phyloP scores from a whole-genome alignment of 2,113 vertebrate genomes.

The Dicaeum eximium region DNA sequence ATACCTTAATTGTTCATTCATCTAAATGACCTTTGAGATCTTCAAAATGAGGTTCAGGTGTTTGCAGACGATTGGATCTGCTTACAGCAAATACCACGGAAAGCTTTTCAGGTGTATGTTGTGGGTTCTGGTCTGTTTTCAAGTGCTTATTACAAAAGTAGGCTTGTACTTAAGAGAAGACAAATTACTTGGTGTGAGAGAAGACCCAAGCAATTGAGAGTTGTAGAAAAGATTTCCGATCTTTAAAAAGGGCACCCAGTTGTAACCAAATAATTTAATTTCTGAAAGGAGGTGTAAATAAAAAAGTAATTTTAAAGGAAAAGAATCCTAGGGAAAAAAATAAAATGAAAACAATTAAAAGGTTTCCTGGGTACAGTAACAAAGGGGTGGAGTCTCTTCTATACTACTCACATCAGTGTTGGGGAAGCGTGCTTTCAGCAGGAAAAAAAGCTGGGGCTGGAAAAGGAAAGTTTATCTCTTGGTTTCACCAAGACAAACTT shows the following conservation, averaged over 20 bases:
- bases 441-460: neutral
- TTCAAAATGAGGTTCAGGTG: slow-evolving; percentile 45
- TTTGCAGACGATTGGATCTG: neutral
- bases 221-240: neutral
- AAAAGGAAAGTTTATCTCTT: accelerated
- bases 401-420: too few relatives aligned
- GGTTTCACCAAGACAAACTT: too few relatives aligned
- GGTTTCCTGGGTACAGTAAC: neutral
- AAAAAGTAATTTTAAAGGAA: neutral
- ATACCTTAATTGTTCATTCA: slow-evolving; percentile 15
- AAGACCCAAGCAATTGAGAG: neutral
- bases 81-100: neutral
- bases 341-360: neutral
- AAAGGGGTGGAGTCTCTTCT: neutral
- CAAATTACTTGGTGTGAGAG: neutral
- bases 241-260: neutral
- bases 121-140: neutral
- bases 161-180: neutral
- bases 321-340: neutral
- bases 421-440: neutral
- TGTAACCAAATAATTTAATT: neutral
- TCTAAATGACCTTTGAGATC: slow-evolving; percentile 46
- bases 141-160: neutral
- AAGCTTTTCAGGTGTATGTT: neutral
- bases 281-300: neutral